These are phyloP conservation scores for Hapalemur alaotrensis DNA, from an alignment of 2,797 vertebrate species.

Conservation along the genomic window DNA sequence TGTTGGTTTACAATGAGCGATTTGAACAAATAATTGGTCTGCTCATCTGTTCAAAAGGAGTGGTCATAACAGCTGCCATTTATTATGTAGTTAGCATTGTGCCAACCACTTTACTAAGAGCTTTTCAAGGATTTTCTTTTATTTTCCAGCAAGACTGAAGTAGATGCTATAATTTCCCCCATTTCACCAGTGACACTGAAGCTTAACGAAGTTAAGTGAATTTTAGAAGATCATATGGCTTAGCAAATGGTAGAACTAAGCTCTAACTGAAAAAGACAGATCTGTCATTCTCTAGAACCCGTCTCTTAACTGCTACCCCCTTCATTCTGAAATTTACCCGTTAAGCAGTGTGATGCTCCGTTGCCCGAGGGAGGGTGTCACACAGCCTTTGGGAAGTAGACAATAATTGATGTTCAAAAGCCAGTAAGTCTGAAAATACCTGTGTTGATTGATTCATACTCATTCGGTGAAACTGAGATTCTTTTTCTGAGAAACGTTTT, in stretches of 20 bases:
- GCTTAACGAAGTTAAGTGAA: background rate
- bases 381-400: background rate
- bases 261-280: background rate
- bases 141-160: background rate
- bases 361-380: background rate
- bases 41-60: background rate
- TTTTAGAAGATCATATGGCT: background rate
- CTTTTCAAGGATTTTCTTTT: background rate
- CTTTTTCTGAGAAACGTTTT: background rate
- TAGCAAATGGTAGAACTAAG: background rate
- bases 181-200: background rate
- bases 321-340: background rate
- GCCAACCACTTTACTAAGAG: background rate
- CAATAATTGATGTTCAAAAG: background rate
- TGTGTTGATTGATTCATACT: background rate
- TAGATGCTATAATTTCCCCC: background rate
- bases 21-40: background rate
- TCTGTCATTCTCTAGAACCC: background rate
- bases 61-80: background rate
- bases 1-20: background rate
- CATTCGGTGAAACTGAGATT: background rate
- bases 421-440: background rate
- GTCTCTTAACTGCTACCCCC: background rate
- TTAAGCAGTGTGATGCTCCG: background rate
- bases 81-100: background rate